These are phyloP conservation scores for Philopedon plagiatum DNA, from an alignment of 2,888 invertebrate species.

Conservation along the genomic window DNA sequence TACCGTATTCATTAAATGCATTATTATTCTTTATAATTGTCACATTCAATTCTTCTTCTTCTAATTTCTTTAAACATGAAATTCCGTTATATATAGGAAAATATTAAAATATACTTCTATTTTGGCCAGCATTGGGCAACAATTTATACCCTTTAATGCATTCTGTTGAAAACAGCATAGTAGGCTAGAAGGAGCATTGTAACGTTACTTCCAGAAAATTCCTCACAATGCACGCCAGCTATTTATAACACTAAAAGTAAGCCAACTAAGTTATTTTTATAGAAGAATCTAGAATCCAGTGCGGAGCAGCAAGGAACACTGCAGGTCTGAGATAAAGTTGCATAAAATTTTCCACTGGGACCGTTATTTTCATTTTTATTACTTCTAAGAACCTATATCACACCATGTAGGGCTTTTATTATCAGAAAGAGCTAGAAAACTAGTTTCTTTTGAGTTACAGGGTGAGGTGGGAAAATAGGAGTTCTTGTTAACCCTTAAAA, in stretches of 20 bases:
- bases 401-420: constrained; percentile 25
- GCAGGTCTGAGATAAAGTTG: constrained; percentile 46
- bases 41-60: no score
- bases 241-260: constrained; percentile 41
- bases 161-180: not conserved
- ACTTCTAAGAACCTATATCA: constrained; percentile 40
- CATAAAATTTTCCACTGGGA: constrained; percentile 45
- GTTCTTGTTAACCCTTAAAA: no score
- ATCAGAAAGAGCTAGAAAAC: constrained; percentile 26
- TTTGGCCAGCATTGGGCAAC: no score
- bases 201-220: constrained; percentile 31
- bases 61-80: no score
- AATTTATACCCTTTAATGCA: no score
- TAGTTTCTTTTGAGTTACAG: not conserved
- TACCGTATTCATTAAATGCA: no score
- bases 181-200: constrained; percentile 4
- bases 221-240: constrained; percentile 18
- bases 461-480: no score
- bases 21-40: no score
- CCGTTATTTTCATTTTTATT: constrained; percentile 49
- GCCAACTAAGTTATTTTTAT: constrained; percentile 46
- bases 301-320: constrained; percentile 37
- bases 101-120: no score
- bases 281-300: constrained; percentile 41
- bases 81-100: no score